These are phyloP conservation scores for Julus scandinavius DNA, from an alignment of 2,888 invertebrate genomes.

Conservation along the genomic window DNA sequence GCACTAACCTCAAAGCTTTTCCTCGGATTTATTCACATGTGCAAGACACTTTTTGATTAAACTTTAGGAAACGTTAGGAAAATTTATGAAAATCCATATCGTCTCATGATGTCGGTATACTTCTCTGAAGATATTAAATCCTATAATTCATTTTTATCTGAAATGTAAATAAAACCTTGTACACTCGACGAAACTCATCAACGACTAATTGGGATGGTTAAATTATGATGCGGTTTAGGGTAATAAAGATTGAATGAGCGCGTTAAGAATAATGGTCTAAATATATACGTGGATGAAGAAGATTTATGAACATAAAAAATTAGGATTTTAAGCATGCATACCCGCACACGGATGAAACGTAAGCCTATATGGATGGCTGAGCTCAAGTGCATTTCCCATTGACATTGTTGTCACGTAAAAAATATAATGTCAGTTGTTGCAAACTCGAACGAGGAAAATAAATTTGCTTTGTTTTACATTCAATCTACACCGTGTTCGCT, in stretches of 20 bases:
- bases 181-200: constrained; percentile 6
- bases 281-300: neutral
- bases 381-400: constrained; percentile 15
- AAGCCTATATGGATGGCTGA: neutral
- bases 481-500: constrained; percentile 35
- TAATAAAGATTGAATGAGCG: constrained; percentile 18
- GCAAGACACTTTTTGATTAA: no score
- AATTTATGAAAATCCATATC: constrained; percentile 23
- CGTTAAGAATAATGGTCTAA: constrained; percentile 43
- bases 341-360: neutral
- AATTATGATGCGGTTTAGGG: constrained; percentile 37
- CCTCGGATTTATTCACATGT: no score
- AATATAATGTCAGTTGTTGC: constrained; percentile 41
- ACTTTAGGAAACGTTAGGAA: neutral
- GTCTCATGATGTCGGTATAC: neutral
- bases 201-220: constrained; percentile 41
- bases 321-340: constrained; percentile 30
- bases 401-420: constrained; percentile 37
- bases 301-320: constrained; percentile 37
- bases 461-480: constrained; percentile 44
- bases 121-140: neutral
- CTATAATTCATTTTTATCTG: neutral
- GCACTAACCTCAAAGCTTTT: no score
- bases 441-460: neutral
- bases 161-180: neutral